Percentiles rank a stretch among this genome's conserved stretches.
Evolutionary conservation across 2,888 invertebrate genomes (phyloP).

Genomic region (Taenaris catops): DNA sequence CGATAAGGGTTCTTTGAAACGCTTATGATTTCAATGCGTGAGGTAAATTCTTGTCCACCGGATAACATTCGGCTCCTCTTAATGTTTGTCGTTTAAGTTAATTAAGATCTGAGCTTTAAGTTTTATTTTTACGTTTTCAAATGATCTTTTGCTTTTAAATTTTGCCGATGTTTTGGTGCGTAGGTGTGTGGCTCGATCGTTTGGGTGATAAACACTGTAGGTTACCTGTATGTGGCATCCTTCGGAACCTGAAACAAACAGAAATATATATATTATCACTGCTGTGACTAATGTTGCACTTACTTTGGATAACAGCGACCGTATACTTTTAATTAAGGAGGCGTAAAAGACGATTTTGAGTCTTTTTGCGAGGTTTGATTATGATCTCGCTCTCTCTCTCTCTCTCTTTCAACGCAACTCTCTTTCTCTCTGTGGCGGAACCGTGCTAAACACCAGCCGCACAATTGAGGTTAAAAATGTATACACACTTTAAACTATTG

Average conservation of each 20-base stretch:
- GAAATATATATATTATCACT: slow-evolving; percentile 9
- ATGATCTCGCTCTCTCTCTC: too few relatives aligned
- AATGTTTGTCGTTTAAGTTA: slow-evolving; percentile 51
- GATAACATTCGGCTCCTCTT: slow-evolving; percentile 33
- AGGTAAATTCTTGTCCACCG: slow-evolving; percentile 52
- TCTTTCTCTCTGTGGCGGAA: too few relatives aligned
- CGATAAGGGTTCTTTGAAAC: slow-evolving; percentile 63
- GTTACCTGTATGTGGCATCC: slow-evolving; percentile 71
- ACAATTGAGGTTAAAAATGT: too few relatives aligned
- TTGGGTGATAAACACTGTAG: slow-evolving; percentile 8
- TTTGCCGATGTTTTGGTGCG: slow-evolving; percentile 22
- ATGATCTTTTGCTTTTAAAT: slow-evolving; percentile 20
- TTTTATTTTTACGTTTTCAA: slow-evolving; percentile 17
- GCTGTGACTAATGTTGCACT: neutral
- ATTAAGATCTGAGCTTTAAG: slow-evolving; percentile 54
- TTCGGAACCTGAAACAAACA: slow-evolving; percentile 32
- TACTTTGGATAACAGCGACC: too few relatives aligned
- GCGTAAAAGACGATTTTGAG: too few relatives aligned
- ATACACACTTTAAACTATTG: too few relatives aligned
- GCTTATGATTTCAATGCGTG: slow-evolving; percentile 76
- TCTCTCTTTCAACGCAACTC: too few relatives aligned
- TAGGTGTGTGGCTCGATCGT: slow-evolving; percentile 22
- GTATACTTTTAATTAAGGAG: too few relatives aligned
- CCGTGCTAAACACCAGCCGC: too few relatives aligned
- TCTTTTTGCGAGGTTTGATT: too few relatives aligned